These are phyloP conservation scores for Lepidurus packardi DNA, from an alignment of 1,140 invertebrate species.

Conservation along the genomic window DNA sequence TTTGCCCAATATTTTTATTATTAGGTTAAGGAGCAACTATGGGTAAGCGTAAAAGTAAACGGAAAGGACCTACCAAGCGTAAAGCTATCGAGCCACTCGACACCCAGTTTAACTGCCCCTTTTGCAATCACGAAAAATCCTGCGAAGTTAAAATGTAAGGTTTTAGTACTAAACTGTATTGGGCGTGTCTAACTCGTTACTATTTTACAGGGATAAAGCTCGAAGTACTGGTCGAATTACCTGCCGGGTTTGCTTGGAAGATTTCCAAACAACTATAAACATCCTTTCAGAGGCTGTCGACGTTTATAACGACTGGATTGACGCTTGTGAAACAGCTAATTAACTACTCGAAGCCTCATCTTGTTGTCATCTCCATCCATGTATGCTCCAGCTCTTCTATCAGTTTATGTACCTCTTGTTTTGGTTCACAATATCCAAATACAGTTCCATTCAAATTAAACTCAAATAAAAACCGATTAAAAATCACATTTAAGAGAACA, in stretches of 20 bases:
- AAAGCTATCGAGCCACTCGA: constrained; percentile 92
- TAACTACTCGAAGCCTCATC: constrained; percentile 41
- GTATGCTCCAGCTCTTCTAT: not conserved
- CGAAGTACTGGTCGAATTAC: constrained; percentile 86
- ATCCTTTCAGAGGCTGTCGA: constrained; percentile 94
- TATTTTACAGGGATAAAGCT: constrained; percentile 77
- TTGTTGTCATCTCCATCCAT: constrained; percentile 22
- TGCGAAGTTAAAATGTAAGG: constrained; percentile 99
- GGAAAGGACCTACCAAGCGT: constrained; percentile 89
- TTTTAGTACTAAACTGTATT: constrained; percentile 21
- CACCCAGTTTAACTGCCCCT: constrained; percentile 96
- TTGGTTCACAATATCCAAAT: constrained; percentile 28
- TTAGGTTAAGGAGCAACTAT: constrained; percentile 50
- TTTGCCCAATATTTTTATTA: constrained; percentile 3
- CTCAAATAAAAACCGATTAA: not conserved
- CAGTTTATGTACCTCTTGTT: constrained; percentile 5
- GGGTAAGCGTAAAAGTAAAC: constrained; percentile 94
- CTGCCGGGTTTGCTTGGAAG: constrained; percentile 91
- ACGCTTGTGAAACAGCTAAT: constrained; percentile 93
- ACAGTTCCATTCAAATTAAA: constrained; percentile 14
- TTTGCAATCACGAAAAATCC: constrained; percentile 99
- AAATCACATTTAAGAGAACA: constrained; percentile 25
- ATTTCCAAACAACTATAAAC: constrained; percentile 95
- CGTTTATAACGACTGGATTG: constrained; percentile 99
- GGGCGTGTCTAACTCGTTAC: constrained; percentile 28